Evolutionary conservation across 2,888 invertebrate genomes (phyloP).

Genomic region (Cheilosia grossa): DNA sequence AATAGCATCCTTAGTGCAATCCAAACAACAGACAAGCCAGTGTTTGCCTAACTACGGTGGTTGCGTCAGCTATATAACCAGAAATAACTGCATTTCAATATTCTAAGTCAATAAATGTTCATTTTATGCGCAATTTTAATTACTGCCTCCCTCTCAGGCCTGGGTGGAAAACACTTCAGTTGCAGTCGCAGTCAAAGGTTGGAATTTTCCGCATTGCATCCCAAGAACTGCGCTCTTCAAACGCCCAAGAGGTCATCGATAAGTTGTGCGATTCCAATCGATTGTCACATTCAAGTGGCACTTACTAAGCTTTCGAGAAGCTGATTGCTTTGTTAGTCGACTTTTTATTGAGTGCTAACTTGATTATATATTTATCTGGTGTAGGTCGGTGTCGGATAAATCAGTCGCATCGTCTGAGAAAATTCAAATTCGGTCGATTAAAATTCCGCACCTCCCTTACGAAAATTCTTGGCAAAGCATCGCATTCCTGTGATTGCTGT

Average conservation of each 20-base stretch:
- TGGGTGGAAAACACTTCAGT: background rate
- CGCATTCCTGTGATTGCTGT: background rate
- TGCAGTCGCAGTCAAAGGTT: background rate
- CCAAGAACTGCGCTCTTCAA: background rate
- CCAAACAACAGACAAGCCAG: no score
- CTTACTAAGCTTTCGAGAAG: conserved; percentile 11
- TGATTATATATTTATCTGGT: background rate
- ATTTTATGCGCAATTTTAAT: background rate
- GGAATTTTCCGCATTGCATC: background rate
- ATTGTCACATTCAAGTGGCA: conserved; percentile 18
- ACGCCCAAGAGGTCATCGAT: background rate
- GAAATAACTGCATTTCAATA: background rate
- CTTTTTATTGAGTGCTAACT: conserved; percentile 8
- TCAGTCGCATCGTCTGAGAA: background rate
- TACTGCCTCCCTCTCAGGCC: background rate
- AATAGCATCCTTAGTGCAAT: background rate
- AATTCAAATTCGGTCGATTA: conserved; percentile 6
- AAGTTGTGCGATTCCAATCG: background rate
- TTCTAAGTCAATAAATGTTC: no score
- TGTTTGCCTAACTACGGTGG: no score
- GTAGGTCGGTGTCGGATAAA: background rate
- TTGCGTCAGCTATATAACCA: background rate
- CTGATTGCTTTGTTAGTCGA: background rate
- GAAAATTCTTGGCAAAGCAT: no score
- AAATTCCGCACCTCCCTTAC: conserved; percentile 3